Evolutionary conservation across 2,888 invertebrate species (phyloP).

Genomic region (Drepana falcataria): DNA sequence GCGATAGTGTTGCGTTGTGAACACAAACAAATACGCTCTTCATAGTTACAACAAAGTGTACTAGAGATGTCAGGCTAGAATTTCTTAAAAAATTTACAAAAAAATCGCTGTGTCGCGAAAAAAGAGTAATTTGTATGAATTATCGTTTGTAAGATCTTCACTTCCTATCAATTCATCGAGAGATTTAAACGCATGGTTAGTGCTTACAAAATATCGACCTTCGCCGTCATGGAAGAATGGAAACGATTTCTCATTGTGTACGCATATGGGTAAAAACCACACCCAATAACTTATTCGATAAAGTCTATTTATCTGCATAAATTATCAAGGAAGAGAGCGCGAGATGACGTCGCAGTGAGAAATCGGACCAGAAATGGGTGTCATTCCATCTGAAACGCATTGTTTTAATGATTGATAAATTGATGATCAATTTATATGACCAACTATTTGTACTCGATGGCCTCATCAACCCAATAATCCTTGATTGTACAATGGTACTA

Average conservation of each 20-base stretch:
- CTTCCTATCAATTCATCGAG: slow-evolving; percentile 16
- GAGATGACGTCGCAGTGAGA: slow-evolving; percentile 12
- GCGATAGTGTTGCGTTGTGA: no score
- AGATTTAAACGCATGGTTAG: slow-evolving; percentile 27
- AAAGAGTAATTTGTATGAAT: slow-evolving; percentile 10
- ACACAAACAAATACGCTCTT: no score
- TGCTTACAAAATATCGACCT: slow-evolving; percentile 32
- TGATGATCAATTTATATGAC: slow-evolving; percentile 13
- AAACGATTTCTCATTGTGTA: slow-evolving; percentile 25
- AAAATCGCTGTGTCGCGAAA: background rate
- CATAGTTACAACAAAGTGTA: no score
- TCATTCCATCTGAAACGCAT: slow-evolving; percentile 8
- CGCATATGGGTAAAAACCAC: slow-evolving; percentile 20
- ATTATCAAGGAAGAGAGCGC: slow-evolving; percentile 17
- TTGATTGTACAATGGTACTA: slow-evolving; percentile 21
- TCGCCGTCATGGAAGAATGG: slow-evolving; percentile 23
- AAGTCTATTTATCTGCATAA: slow-evolving; percentile 8
- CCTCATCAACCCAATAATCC: slow-evolving; percentile 18
- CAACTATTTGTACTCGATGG: slow-evolving; percentile 15
- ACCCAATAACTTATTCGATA: slow-evolving; percentile 17
- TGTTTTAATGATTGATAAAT: slow-evolving; percentile 8
- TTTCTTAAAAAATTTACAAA: background rate
- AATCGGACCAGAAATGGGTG: slow-evolving; percentile 3
- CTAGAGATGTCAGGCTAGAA: background rate
- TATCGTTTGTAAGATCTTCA: slow-evolving; percentile 16